Percentiles rank a stretch among this genome's conserved stretches.
Evolutionary conservation across 2,888 invertebrate species (phyloP).

Genomic region (Eugnorisma glareosa): DNA sequence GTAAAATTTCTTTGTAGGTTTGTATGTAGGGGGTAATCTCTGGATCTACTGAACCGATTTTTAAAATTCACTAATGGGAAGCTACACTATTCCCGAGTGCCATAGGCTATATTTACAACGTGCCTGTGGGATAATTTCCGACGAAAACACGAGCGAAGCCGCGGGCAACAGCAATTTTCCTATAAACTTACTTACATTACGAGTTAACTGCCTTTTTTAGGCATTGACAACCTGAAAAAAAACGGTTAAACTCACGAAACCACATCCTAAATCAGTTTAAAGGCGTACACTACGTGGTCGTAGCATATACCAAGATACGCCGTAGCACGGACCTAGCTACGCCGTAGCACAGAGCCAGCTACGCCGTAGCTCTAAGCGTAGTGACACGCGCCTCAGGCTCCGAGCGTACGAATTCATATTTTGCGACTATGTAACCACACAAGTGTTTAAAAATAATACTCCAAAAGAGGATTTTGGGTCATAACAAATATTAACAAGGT

Average conservation of each 20-base stretch:
- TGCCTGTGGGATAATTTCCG: too few relatives aligned
- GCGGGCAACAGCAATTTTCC: too few relatives aligned
- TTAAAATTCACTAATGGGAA: too few relatives aligned
- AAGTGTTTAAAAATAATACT: not conserved
- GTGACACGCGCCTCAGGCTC: not conserved
- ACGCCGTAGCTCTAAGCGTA: slow-evolving; percentile 12
- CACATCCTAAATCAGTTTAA: not conserved
- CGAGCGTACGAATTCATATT: not conserved
- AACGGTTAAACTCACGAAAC: not conserved
- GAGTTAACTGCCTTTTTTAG: not conserved
- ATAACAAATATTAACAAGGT: not conserved
- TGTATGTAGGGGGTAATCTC: too few relatives aligned
- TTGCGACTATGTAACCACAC: not conserved
- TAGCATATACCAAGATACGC: slow-evolving; percentile 12
- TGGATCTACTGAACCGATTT: too few relatives aligned
- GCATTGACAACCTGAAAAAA: not conserved
- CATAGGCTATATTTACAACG: too few relatives aligned
- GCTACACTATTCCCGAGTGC: too few relatives aligned
- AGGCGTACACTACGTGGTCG: not conserved
- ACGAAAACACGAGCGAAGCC: too few relatives aligned
- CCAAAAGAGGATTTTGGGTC: not conserved
- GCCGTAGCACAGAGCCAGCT: slow-evolving; percentile 4
- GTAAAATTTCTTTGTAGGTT: too few relatives aligned
- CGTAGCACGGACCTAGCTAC: slow-evolving; percentile 15
- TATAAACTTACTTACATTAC: not conserved